These are phyloP conservation scores for Paramisgurnus dabryanus DNA, from an alignment of 2,113 vertebrate genomes.

Conservation along the genomic window DNA sequence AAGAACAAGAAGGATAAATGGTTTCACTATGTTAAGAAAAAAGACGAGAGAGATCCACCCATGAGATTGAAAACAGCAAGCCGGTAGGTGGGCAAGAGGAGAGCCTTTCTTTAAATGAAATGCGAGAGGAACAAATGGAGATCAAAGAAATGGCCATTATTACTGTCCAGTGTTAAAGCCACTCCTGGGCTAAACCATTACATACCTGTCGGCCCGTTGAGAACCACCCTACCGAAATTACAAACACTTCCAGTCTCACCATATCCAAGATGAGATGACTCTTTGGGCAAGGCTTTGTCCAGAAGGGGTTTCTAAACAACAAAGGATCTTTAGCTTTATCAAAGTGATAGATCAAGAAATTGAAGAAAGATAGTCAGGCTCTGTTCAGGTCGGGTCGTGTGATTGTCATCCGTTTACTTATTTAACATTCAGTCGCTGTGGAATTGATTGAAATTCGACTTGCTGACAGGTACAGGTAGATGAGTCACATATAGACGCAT, in stretches of 20 bases:
- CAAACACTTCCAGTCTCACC: slow-evolving; percentile 19
- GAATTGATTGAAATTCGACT: slow-evolving; percentile 23
- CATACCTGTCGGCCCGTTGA: not conserved
- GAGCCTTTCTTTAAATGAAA: slow-evolving; percentile 22
- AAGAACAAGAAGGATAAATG: slow-evolving; percentile 26
- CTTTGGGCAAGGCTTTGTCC: slow-evolving; percentile 31
- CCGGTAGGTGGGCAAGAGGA: slow-evolving; percentile 1
- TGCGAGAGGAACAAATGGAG: slow-evolving; percentile 28
- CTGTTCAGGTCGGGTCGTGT: slow-evolving; percentile 7
- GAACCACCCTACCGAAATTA: slow-evolving; percentile 15
- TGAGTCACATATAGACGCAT: not conserved
- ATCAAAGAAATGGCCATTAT: slow-evolving; percentile 35
- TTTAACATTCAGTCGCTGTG: slow-evolving; percentile 13
- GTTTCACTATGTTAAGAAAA: slow-evolving; percentile 3
- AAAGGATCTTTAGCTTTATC: slow-evolving; percentile 26
- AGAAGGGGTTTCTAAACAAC: not conserved
- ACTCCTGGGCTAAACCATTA: slow-evolving; percentile 39
- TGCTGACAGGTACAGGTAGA: not conserved
- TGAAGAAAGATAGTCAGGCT: not conserved
- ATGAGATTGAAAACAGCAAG: slow-evolving; percentile 13
- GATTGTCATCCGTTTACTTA: slow-evolving; percentile 37
- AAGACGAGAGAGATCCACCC: not conserved
- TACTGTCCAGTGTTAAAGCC: not conserved
- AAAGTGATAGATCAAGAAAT: slow-evolving; percentile 35
- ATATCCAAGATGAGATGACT: slow-evolving; percentile 17